Conservation (phyloP, 64 coral and sea anemone species). For the Pocillopora verrucosa region DNA sequence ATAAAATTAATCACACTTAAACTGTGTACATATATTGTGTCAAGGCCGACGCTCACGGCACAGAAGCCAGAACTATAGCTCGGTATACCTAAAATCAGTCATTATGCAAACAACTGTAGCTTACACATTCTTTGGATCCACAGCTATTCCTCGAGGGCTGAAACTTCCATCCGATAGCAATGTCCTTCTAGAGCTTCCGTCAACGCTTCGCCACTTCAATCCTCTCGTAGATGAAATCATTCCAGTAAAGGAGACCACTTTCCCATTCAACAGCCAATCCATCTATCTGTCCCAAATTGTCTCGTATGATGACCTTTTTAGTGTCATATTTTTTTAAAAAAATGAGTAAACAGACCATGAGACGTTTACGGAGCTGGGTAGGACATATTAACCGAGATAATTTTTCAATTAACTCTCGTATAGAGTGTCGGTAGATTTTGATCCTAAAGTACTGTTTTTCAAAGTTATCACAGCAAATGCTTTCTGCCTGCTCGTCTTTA, state of each 20-base stretch:
- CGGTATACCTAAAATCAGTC: too few relatives aligned
- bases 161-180: neutral
- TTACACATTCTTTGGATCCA: slow-evolving; percentile 41
- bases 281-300: slow-evolving; percentile 12
- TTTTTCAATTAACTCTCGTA: too few relatives aligned
- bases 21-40: too few relatives aligned
- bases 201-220: slow-evolving; percentile 36
- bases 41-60: too few relatives aligned
- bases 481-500: too few relatives aligned
- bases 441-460: too few relatives aligned
- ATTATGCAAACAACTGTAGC: neutral
- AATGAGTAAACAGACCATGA: neutral
- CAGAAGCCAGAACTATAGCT: too few relatives aligned
- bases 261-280: slow-evolving; percentile 53
- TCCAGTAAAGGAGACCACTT: slow-evolving; percentile 35
- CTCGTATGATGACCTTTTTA: slow-evolving; percentile 26
- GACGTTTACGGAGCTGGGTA: neutral
- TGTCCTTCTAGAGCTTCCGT: slow-evolving; percentile 38
- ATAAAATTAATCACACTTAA: too few relatives aligned
- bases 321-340: neutral
- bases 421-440: too few relatives aligned
- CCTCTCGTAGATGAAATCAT: slow-evolving; percentile 29
- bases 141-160: slow-evolving; percentile 38
- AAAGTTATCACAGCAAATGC: too few relatives aligned
- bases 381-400: too few relatives aligned